A percentile compares a stretch with the other conserved stretches of the same genome.
These are phyloP conservation scores for Catharus ustulatus DNA, from an alignment of 2,797 vertebrate genomes.

Conservation along the genomic window DNA sequence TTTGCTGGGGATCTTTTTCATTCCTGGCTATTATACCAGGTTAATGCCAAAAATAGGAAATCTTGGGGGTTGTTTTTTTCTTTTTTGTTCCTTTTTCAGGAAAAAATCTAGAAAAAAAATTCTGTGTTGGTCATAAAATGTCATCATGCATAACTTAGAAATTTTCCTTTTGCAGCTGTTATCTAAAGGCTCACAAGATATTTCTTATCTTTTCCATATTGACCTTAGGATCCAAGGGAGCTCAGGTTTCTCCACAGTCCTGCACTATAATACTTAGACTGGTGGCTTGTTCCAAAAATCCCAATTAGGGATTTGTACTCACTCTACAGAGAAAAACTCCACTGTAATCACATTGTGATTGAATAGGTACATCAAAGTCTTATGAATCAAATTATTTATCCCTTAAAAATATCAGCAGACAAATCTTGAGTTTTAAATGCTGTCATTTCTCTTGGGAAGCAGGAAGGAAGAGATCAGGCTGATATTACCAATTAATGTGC, in stretches of 20 bases:
- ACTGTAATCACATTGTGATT: background rate
- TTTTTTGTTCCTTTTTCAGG: background rate
- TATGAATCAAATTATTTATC: slow-evolving; percentile 34
- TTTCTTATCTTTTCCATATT: background rate
- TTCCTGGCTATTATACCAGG: background rate
- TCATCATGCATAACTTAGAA: background rate
- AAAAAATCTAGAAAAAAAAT: background rate
- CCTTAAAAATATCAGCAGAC: slow-evolving; percentile 3
- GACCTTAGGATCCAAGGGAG: background rate
- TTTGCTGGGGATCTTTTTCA: background rate
- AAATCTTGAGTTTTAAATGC: slow-evolving; percentile 29
- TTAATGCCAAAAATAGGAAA: background rate
- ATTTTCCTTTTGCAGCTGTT: background rate
- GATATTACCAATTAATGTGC: background rate
- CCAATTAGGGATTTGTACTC: background rate
- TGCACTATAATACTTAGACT: background rate
- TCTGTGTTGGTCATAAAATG: background rate
- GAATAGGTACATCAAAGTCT: background rate
- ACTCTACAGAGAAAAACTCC: background rate
- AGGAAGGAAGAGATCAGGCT: slow-evolving; percentile 38
- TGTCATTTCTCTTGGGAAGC: slow-evolving; percentile 26
- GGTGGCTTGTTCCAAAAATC: background rate
- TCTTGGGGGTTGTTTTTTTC: background rate
- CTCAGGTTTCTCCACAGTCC: background rate
- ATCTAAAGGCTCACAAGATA: background rate